Base-by-base conservation (phyloP, 2,888 invertebrate genomes). In the Amblyjoppa fuscipennis region DNA sequence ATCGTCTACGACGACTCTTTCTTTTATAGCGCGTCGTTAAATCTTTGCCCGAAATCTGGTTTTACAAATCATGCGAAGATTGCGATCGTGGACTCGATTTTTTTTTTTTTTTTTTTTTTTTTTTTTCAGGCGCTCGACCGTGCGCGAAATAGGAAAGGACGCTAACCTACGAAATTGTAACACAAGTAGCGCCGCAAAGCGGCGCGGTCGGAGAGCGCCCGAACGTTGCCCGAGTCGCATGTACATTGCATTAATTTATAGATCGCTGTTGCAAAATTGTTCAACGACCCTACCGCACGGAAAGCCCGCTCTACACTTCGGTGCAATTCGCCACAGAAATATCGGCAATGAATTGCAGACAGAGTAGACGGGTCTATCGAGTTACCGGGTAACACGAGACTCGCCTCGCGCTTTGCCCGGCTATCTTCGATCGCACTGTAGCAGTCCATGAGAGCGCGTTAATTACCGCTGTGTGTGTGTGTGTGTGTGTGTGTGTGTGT, bases 341-440 rank as follows among this genome's bases (percentile, higher is more conserved):
- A 16, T 4, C 2, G 68, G 11, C 59, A 28, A 28, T 59, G 59
- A 59, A 59, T 28, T 59, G 28, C 59, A 28, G 59, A 59, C 20
- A 20, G 20, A 59, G 28, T 13, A 28, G 0, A 59, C 13, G 28
- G 13, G 25, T 13, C 59, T 59, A 59, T 81, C 68, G 49, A 68
- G 59, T 81, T 74, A 74, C 80, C 34, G 80, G 34, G 68, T 74
- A 81, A 74, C 31, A 20, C 20, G 68, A 74, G 31, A 13, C 66
- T 71, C 73, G 5, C 61, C 20, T 70, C 9, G 28, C 56, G 45
- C 45, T n/a, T n/a, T 56, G 9, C 25, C 25, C 11, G 11, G 1
- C 25, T 20, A 2, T 9, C 20, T 56, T 20, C 2, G 7, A 6
- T 20, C 25, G 20, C 7, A 56, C 25, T 3, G 11, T 25, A 9